Conservation (phyloP, 2,888 invertebrate species). For the Meiosimyza decipiens region DNA sequence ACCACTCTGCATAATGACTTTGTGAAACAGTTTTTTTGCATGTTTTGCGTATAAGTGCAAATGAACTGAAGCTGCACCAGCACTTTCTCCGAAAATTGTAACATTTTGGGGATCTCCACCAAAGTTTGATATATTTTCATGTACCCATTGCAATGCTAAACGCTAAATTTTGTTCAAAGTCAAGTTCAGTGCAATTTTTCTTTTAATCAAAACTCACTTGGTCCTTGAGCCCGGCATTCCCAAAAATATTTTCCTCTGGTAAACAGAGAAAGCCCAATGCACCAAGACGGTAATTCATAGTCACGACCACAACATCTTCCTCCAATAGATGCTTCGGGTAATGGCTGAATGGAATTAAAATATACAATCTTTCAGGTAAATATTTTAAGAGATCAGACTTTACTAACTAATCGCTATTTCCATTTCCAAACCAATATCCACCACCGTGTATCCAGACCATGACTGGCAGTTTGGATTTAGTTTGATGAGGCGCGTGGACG, state of each 20-base stretch:
- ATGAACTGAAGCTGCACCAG: constrained; percentile 60
- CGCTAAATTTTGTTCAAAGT: constrained; percentile 44
- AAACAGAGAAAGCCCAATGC: constrained; percentile 62
- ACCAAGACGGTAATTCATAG: constrained; percentile 63
- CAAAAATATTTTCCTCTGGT: constrained; percentile 60
- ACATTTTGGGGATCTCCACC: constrained; percentile 66
- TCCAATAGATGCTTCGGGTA: constrained; percentile 61
- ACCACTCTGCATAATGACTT: constrained; percentile 64
- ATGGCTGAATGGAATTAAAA: constrained; percentile 47
- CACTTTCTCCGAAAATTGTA: constrained; percentile 64
- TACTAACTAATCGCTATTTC: constrained; percentile 59
- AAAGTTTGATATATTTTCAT: constrained; percentile 67
- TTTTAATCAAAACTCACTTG: constrained; percentile 49
- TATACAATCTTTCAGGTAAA: neutral
- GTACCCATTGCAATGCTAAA: constrained; percentile 68
- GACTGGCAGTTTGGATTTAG: constrained; percentile 52
- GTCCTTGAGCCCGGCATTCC: constrained; percentile 65
- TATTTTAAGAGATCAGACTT: constrained; percentile 5
- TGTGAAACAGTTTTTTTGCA: constrained; percentile 61
- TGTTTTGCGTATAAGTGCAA: constrained; percentile 57
- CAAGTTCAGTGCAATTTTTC: neutral
- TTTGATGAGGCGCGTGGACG: constrained; percentile 57
- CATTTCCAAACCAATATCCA: constrained; percentile 59
- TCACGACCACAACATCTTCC: constrained; percentile 63
- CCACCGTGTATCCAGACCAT: constrained; percentile 67